These are phyloP conservation scores for Elachura formosa DNA, from an alignment of 2,113 vertebrate species.

Conservation along the genomic window DNA sequence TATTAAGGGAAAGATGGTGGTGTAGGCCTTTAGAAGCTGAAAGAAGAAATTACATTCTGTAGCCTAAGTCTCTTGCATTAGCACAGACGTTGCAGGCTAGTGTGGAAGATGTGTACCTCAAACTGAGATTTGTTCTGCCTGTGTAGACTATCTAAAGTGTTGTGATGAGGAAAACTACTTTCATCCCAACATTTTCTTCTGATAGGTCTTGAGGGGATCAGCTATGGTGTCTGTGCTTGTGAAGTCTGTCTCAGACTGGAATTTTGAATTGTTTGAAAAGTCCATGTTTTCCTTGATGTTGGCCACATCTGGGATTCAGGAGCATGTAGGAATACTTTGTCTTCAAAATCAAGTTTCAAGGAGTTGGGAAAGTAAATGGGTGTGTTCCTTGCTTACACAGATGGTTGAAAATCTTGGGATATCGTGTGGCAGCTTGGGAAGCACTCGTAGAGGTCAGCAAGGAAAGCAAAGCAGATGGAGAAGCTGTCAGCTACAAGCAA, in stretches of 20 bases:
- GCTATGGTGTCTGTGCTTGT: neutral
- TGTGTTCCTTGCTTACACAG: neutral
- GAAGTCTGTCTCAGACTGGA: neutral
- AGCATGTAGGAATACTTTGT: neutral
- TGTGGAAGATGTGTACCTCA: neutral
- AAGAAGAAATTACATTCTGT: neutral
- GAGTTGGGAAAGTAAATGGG: neutral
- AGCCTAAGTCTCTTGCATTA: neutral
- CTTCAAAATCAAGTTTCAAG: neutral
- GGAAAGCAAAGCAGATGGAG: neutral
- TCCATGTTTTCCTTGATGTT: neutral
- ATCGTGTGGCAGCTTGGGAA: neutral
- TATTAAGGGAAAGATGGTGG: neutral
- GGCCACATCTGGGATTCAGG: neutral
- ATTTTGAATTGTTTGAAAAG: neutral
- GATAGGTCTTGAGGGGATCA: neutral
- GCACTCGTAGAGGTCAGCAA: neutral
- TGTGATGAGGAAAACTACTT: neutral
- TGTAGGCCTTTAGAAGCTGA: neutral
- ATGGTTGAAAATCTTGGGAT: neutral
- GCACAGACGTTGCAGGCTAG: accelerated
- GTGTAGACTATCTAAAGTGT: neutral
- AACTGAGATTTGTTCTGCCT: neutral
- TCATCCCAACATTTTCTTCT: neutral
- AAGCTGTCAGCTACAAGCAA: neutral